These are phyloP conservation scores for Glossosoma conforme DNA, from an alignment of 1,140 invertebrate genomes.

Conservation along the genomic window DNA sequence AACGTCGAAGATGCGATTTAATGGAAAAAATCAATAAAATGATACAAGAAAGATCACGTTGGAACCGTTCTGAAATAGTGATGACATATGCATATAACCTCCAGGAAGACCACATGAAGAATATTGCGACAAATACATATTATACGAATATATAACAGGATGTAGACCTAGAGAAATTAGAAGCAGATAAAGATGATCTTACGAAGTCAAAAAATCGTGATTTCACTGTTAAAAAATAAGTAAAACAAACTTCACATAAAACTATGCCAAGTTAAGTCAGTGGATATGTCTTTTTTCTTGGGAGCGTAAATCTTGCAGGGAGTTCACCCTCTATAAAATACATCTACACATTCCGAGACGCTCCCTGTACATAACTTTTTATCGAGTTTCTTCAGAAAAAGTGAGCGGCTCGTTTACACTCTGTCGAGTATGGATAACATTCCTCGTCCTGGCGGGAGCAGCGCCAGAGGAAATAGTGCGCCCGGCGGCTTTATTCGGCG, in stretches of 20 bases:
- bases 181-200: too few relatives aligned
- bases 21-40: too few relatives aligned
- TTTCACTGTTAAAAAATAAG: too few relatives aligned
- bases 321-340: conserved; percentile 29
- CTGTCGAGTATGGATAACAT: conserved; percentile 29
- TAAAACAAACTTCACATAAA: background rate
- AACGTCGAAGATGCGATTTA: too few relatives aligned
- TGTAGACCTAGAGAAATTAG: too few relatives aligned
- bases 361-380: conserved; percentile 31
- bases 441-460: conserved; percentile 29
- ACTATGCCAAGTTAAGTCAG: conserved; percentile 5
- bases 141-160: too few relatives aligned
- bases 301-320: conserved; percentile 28
- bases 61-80: too few relatives aligned
- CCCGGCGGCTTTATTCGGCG: conserved; percentile 19
- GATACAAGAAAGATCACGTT: too few relatives aligned
- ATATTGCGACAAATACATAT: too few relatives aligned
- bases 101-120: too few relatives aligned
- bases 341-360: conserved; percentile 31
- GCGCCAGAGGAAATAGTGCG: conserved; percentile 29
- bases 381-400: conserved; percentile 30
- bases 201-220: too few relatives aligned
- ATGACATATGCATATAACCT: too few relatives aligned
- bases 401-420: conserved; percentile 30
- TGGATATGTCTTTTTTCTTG: conserved; percentile 30